Percentiles rank a stretch among this genome's conserved stretches.
phyloP scores from a whole-genome alignment of 2,888 invertebrate genomes.

The Scaptodrosophila latifasciaeformis region DNA sequence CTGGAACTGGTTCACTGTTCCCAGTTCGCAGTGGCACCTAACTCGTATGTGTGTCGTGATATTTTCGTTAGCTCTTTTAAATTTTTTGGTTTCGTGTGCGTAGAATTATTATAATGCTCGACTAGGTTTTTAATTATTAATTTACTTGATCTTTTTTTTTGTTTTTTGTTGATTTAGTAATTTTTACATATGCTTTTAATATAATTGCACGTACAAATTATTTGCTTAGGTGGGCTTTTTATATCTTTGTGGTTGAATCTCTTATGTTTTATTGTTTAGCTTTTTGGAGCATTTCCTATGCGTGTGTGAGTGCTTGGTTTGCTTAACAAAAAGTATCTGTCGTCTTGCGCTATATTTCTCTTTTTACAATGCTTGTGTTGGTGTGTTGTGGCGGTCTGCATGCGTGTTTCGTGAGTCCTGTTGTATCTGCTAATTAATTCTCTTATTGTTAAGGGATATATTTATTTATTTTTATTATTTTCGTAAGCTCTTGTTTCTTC shows the following conservation, averaged over 20 bases:
- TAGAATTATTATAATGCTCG: not conserved
- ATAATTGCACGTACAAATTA: conserved; percentile 51
- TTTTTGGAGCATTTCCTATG: conserved; percentile 16
- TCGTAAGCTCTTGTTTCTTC: conserved; percentile 61
- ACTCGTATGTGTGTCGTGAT: conserved; percentile 19
- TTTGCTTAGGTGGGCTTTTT: conserved; percentile 65
- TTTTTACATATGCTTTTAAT: conserved; percentile 37
- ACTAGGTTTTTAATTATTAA: not conserved
- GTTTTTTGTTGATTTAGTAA: conserved; percentile 17
- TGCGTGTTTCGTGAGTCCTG: conserved; percentile 24
- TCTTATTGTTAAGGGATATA: conserved; percentile 45
- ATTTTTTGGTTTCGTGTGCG: not conserved
- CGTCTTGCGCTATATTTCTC: not conserved
- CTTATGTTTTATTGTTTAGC: not conserved
- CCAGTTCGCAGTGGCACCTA: conserved; percentile 9
- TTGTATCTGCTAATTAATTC: conserved; percentile 35
- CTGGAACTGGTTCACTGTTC: conserved; percentile 21
- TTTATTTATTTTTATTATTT: conserved; percentile 34
- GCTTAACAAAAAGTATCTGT: conserved; percentile 10
- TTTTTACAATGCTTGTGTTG: not conserved
- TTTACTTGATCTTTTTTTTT: not conserved
- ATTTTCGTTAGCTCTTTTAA: conserved; percentile 2
- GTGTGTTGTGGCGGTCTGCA: no score
- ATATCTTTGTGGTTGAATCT: conserved; percentile 50
- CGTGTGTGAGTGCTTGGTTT: not conserved